A percentile compares a stretch with the other conserved stretches of the same genome.
phyloP scores from a whole-genome alignment of 2,888 invertebrate genomes.

The Drosophila melanocephala region DNA sequence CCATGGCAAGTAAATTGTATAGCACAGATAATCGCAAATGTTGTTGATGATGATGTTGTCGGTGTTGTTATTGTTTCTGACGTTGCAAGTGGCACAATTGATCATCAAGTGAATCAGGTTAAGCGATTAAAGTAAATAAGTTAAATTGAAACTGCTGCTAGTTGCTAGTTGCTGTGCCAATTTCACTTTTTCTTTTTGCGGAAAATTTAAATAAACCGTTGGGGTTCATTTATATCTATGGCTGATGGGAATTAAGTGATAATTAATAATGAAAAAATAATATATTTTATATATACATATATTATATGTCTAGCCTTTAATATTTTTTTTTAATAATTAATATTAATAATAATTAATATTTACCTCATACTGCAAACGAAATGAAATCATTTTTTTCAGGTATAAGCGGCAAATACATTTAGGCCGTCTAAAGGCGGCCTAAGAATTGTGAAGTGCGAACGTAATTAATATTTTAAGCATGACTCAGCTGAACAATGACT shows the following conservation, averaged over 20 bases:
- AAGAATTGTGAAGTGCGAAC: not conserved
- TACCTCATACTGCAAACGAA: not conserved
- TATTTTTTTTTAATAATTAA: no score
- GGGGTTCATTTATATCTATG: not conserved
- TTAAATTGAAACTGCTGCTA: not conserved
- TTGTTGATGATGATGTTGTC: constrained; percentile 13
- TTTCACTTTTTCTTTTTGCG: not conserved
- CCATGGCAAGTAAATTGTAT: constrained; percentile 42
- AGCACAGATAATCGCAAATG: constrained; percentile 43
- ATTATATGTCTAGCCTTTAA: not conserved
- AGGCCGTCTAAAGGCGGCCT: not conserved
- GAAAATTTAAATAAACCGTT: not conserved
- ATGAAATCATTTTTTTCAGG: not conserved
- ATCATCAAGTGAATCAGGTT: constrained; percentile 14
- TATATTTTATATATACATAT: not conserved
- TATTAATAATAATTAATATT: no score
- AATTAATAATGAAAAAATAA: not conserved
- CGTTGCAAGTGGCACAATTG: constrained; percentile 26
- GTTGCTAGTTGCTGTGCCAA: not conserved
- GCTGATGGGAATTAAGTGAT: not conserved
- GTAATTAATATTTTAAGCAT: not conserved
- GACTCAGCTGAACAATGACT: not conserved
- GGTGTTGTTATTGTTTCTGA: not conserved
- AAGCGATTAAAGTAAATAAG: not conserved
- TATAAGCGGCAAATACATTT: not conserved